Evolutionary conservation across 2,797 vertebrate species (phyloP), one percentile per base, ranked within the genome.

Genomic region (Argya squamiceps): DNA sequence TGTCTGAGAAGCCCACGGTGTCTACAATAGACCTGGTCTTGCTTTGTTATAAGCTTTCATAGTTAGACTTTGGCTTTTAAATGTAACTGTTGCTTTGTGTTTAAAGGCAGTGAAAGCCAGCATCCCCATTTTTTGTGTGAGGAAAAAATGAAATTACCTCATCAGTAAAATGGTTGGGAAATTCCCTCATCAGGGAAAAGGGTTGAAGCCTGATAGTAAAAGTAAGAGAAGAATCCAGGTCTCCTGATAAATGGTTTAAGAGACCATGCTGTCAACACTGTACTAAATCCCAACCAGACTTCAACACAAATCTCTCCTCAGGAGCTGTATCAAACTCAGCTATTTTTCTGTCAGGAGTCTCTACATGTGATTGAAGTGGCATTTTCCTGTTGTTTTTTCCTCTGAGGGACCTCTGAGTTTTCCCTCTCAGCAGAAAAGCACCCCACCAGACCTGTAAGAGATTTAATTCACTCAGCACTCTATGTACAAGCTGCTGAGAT

Each of bases 241-340:
- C 69, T 70, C 49, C 29, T 47, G 47, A 39, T 10, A 52, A n/a
- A 34, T 26, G 8, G 2, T 74, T 84, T 75, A 60, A 74, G 5
- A 63, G 19, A 20, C 15, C 15, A 10, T 34, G 27, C 5, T 46
- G 47, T 27, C 0, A 1, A 24, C 22, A 53, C 12, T 1, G 0
- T 18, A 15, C 16, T 67, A 4, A 77, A 64, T 81, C 34, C 46
- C 20, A 24, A 11, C 30, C 50, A 50, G 39, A 23, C 15, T 80
- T 85, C 32, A 67, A 12, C 15, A 37, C 14, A 56, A 58, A 59
- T 17, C 21, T 71, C 27, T 59, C 8, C n/a, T 64, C 44, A 36
- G 22, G 11, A 92, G 4, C 19, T 41, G 13, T 44, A 49, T 12
- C 44, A 63, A 41, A 62, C 27, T 83, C 39, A 41, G 12, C 12